phyloP scores from a whole-genome alignment of 2,888 invertebrate species.

The Erannis defoliaria region DNA sequence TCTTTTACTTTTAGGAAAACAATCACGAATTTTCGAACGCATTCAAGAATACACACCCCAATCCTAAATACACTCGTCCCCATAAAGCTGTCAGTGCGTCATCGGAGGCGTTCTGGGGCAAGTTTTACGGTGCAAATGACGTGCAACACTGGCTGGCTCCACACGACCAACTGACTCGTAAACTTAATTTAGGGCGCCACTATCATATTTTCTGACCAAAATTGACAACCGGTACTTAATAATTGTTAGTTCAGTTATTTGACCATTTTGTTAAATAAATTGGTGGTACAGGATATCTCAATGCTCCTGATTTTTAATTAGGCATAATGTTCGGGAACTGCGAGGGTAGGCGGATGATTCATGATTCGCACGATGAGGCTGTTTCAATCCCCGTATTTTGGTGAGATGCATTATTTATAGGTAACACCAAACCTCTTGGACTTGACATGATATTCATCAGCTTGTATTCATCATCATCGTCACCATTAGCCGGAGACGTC shows the following conservation, averaged over 20 bases:
- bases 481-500: too few species aligned
- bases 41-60: conserved; percentile 35
- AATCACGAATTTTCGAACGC: neutral
- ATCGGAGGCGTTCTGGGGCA: conserved; percentile 71
- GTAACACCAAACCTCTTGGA: too few species aligned
- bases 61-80: conserved; percentile 56
- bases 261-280: neutral
- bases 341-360: conserved; percentile 64
- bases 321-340: conserved; percentile 57
- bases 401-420: neutral
- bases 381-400: conserved; percentile 5
- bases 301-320: conserved; percentile 57
- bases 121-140: conserved; percentile 73
- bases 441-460: too few species aligned
- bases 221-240: neutral
- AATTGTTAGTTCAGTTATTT: neutral
- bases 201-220: neutral
- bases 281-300: conserved; percentile 33
- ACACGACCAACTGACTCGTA: neutral
- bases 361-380: conserved; percentile 46
- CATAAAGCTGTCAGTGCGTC: conserved; percentile 78
- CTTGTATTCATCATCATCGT: too few species aligned
- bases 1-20: too few species aligned
- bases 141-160: conserved; percentile 18
- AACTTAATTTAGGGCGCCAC: neutral